phyloP scores from a whole-genome alignment of 2,113 vertebrate species.

The Bos indicus region DNA sequence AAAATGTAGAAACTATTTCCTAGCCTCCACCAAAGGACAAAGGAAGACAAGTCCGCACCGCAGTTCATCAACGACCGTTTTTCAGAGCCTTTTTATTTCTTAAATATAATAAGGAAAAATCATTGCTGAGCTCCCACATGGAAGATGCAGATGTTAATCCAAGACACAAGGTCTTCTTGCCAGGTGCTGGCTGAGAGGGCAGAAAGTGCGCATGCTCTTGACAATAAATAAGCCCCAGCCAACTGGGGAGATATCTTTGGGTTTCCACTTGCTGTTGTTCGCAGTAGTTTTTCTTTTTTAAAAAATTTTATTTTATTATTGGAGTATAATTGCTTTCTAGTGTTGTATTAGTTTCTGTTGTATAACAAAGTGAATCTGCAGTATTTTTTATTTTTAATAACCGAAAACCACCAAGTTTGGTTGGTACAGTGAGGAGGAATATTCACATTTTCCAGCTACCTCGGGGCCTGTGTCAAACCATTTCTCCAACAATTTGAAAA shows the following conservation, averaged over 20 bases:
- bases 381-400: background rate
- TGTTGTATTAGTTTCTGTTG: background rate
- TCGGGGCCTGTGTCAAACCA: background rate
- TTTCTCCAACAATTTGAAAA: conserved; percentile 10
- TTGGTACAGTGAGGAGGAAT: background rate
- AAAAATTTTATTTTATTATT: background rate
- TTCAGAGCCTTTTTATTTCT: background rate
- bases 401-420: background rate
- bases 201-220: background rate
- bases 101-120: background rate
- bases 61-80: background rate
- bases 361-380: background rate
- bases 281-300: background rate
- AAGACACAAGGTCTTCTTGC: background rate
- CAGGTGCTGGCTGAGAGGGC: background rate
- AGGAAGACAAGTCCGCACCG: background rate
- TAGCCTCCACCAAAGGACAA: background rate
- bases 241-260: background rate
- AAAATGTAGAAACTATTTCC: conserved; percentile 21
- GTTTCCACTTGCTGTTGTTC: background rate
- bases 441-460: conserved; percentile 12
- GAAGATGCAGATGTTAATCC: background rate
- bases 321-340: background rate
- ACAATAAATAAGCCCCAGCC: background rate
- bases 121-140: background rate